Percentiles rank a stretch among this genome's conserved stretches.
These are phyloP conservation scores for Enteromius radiatus DNA, from an alignment of 2,797 vertebrate species.

Conservation along the genomic window DNA sequence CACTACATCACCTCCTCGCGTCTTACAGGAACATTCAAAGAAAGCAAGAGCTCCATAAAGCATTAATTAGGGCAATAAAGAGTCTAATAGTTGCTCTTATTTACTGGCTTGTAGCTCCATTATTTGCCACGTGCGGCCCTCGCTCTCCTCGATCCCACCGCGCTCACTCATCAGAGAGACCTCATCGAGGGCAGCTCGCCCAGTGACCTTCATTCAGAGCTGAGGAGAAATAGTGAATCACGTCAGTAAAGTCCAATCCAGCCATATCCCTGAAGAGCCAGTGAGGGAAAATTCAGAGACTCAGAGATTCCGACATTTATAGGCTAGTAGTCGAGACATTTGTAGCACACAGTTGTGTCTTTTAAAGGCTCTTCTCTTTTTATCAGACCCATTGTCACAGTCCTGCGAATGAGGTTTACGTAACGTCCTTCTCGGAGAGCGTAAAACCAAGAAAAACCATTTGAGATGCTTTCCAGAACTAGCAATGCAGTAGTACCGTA, in stretches of 20 bases:
- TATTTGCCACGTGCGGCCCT: constrained; percentile 27
- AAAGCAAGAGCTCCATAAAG: constrained; percentile 65
- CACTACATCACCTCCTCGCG: constrained; percentile 23
- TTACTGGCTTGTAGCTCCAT: constrained; percentile 56
- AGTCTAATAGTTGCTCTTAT: constrained; percentile 59
- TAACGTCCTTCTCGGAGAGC: not conserved
- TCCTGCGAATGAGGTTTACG: constrained; percentile 38
- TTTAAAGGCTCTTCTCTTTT: constrained; percentile 49
- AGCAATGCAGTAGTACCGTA: not conserved
- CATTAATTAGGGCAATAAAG: constrained; percentile 66
- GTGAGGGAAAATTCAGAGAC: constrained; percentile 16
- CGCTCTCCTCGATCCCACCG: constrained; percentile 28
- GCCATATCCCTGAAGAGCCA: constrained; percentile 35
- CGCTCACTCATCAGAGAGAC: constrained; percentile 44
- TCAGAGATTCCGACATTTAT: constrained; percentile 50
- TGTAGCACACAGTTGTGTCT: constrained; percentile 29
- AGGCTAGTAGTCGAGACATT: constrained; percentile 34
- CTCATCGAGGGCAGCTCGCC: constrained; percentile 44
- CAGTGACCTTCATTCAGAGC: constrained; percentile 39
- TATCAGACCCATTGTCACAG: constrained; percentile 56
- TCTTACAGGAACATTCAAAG: constrained; percentile 53
- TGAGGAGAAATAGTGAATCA: constrained; percentile 37
- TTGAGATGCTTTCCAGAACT: constrained; percentile 3
- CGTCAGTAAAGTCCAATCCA: constrained; percentile 52
- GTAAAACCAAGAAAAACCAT: not conserved